phyloP scores from a whole-genome alignment of 53 echinoderm and acorn worm genomes.

The Echinarachnius parma region DNA sequence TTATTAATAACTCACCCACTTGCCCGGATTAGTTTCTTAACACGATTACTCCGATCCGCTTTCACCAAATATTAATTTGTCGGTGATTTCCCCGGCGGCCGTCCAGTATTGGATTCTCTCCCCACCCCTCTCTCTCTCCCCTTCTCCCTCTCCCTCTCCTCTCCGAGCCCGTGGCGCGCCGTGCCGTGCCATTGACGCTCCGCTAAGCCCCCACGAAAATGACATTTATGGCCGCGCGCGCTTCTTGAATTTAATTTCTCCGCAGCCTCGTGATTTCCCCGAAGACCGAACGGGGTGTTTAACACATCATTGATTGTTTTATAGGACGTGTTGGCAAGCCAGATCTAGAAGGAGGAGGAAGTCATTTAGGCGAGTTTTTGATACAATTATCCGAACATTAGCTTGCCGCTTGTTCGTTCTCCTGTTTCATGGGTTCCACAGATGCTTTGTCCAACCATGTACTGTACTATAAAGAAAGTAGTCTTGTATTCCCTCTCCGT shows the following conservation, averaged over 20 bases:
- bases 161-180: no score
- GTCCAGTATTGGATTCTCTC: slow-evolving; percentile 28
- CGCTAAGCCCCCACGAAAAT: slow-evolving; percentile 39
- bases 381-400: slow-evolving; percentile 35
- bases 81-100: slow-evolving; percentile 42
- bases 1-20: no score
- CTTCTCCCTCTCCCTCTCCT: no score
- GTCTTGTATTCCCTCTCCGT: no score
- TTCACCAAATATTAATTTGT: slow-evolving; percentile 50
- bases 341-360: slow-evolving; percentile 31
- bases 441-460: no score
- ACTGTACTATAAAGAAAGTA: no score
- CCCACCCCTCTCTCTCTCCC: neutral
- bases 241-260: slow-evolving; percentile 43
- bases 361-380: slow-evolving; percentile 11
- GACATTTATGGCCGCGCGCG: slow-evolving; percentile 55
- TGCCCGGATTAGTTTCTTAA: slow-evolving; percentile 47
- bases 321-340: slow-evolving; percentile 21
- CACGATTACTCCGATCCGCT: slow-evolving; percentile 51
- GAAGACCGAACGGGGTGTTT: slow-evolving; percentile 13
- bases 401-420: no score
- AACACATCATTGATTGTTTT: slow-evolving; percentile 48
- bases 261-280: slow-evolving; percentile 42
- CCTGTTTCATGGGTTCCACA: no score
- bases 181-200: slow-evolving; percentile 33